These are phyloP conservation scores for Cybosia mesomella DNA, from an alignment of 2,888 invertebrate genomes.

Conservation along the genomic window DNA sequence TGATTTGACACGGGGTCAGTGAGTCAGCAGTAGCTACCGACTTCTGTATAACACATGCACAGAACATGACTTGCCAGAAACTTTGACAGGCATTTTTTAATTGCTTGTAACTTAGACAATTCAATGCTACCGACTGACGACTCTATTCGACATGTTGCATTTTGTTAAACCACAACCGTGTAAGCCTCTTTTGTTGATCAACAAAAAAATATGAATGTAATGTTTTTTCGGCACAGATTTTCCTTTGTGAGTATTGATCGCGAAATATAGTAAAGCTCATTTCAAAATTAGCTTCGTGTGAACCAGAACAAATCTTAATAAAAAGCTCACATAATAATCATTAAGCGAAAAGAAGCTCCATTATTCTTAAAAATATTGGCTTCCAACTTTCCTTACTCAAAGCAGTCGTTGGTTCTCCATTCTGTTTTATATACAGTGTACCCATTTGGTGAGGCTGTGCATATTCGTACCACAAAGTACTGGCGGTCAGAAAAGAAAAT, in stretches of 20 bases:
- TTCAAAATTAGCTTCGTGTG: constrained; percentile 28
- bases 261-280: constrained; percentile 12
- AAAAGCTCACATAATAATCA: constrained; percentile 23
- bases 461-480: constrained; percentile 57
- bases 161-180: constrained; percentile 31
- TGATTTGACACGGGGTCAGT: constrained; percentile 83
- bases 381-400: constrained; percentile 26
- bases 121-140: constrained; percentile 60
- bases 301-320: constrained; percentile 26
- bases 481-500: constrained; percentile 78
- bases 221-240: constrained; percentile 21
- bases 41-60: constrained; percentile 75
- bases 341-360: constrained; percentile 24
- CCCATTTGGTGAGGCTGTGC: constrained; percentile 52
- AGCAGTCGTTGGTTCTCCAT: constrained; percentile 40
- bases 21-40: constrained; percentile 72
- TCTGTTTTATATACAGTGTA: constrained; percentile 44
- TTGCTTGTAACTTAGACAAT: constrained; percentile 73
- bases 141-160: constrained; percentile 44
- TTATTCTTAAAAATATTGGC: constrained; percentile 40
- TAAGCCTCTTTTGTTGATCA: constrained; percentile 18
- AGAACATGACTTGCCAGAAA: constrained; percentile 74
- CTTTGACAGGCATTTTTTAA: constrained; percentile 77
- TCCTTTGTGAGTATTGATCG: constrained; percentile 6
- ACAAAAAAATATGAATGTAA: constrained; percentile 21